phyloP scores from a whole-genome alignment of 2,797 vertebrate species.

The Gorsachius magnificus region DNA sequence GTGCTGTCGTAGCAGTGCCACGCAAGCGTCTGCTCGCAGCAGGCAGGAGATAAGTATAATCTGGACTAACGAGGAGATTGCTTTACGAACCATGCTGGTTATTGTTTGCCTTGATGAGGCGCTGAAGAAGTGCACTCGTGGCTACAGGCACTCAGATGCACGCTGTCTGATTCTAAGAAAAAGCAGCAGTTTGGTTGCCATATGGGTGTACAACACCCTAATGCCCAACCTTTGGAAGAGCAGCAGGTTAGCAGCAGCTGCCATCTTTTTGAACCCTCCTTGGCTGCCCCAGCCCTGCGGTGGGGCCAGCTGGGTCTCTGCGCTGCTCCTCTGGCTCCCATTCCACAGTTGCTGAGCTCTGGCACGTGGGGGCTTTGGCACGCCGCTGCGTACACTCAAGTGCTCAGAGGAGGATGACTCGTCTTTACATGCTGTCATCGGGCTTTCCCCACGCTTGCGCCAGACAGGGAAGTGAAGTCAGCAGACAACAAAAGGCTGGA shows the following conservation, averaged over 20 bases:
- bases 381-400: neutral
- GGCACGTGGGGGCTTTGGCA: constrained; percentile 16
- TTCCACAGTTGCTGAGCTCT: neutral
- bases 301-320: neutral
- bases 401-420: neutral
- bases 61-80: neutral
- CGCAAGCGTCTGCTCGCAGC: neutral
- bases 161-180: neutral
- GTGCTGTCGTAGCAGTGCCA: rapidly evolving
- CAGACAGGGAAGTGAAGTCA: constrained; percentile 55
- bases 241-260: neutral
- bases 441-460: constrained; percentile 6
- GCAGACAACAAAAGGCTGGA: constrained; percentile 50
- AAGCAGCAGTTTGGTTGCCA: neutral
- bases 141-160: rapidly evolving
- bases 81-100: neutral
- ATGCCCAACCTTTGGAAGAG: rapidly evolving
- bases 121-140: rapidly evolving
- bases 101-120: neutral
- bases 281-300: neutral
- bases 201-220: rapidly evolving
- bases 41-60: neutral
- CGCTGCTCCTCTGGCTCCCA: neutral
- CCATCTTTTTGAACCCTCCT: neutral
- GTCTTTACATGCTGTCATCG: neutral